phyloP scores from a whole-genome alignment of 2,113 vertebrate genomes.

The Pelobates fuscus region DNA sequence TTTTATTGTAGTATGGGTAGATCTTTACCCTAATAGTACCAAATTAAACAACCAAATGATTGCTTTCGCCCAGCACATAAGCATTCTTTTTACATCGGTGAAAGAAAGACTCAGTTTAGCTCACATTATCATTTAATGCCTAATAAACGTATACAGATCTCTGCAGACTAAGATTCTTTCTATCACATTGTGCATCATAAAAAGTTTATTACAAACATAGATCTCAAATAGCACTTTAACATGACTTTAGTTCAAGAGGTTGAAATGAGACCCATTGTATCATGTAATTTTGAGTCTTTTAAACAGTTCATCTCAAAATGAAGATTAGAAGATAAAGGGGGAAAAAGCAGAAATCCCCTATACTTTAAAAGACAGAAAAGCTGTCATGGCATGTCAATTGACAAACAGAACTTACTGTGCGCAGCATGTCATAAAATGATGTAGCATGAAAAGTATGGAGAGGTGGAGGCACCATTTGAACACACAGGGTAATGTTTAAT shows the following conservation, averaged over 20 bases:
- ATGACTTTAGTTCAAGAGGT: background rate
- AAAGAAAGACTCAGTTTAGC: background rate
- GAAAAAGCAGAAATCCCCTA: background rate
- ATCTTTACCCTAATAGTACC: too few species aligned
- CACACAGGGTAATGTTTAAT: background rate
- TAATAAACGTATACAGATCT: background rate
- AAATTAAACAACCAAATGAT: too few species aligned
- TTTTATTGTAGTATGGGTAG: too few species aligned
- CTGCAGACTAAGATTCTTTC: background rate
- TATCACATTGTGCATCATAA: background rate
- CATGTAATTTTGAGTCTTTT: background rate
- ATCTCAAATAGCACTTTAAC: background rate
- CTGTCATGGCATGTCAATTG: background rate
- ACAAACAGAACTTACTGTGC: background rate
- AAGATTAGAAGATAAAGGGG: background rate
- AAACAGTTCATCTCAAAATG: background rate
- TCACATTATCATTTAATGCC: background rate
- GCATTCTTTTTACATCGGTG: too few species aligned
- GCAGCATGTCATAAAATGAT: background rate
- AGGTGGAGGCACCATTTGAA: background rate
- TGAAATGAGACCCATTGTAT: background rate
- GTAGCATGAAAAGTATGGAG: background rate
- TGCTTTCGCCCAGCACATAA: too few species aligned
- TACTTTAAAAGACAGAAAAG: background rate
- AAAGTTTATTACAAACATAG: constrained; percentile 1